Evolutionary conservation across 2,888 invertebrate genomes (phyloP).

Genomic region (Halocaridina rubra): DNA sequence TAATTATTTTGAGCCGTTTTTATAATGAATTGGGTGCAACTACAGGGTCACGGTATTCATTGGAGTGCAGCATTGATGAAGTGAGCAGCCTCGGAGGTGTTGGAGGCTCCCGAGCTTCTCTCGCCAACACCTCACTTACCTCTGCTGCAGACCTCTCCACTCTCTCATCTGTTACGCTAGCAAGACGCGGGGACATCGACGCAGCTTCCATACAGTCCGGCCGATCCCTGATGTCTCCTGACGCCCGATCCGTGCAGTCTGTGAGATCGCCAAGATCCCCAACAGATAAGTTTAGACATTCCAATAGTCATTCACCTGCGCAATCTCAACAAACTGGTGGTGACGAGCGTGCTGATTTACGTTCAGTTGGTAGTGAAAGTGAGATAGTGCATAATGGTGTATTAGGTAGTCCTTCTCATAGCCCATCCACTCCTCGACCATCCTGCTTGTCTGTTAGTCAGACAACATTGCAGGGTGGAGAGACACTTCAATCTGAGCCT

Average conservation of each 20-base stretch:
- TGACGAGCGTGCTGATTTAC: constrained; percentile 21
- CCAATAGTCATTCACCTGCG: constrained; percentile 43
- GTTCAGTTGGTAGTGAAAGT: constrained; percentile 34
- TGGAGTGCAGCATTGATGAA: constrained; percentile 63
- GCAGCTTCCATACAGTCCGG: constrained; percentile 58
- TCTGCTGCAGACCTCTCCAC: constrained; percentile 86
- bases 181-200: constrained; percentile 50
- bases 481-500: constrained; percentile 54
- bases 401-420: constrained; percentile 30
- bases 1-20: no score
- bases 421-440: constrained; percentile 56
- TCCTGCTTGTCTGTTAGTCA: constrained; percentile 62
- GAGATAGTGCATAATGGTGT: constrained; percentile 46
- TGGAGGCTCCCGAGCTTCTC: constrained; percentile 80
- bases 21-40: constrained; percentile 4
- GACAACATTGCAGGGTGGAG: constrained; percentile 57
- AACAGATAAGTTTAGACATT: constrained; percentile 43
- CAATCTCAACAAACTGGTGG: constrained; percentile 47
- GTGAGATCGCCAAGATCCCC: constrained; percentile 54
- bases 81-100: constrained; percentile 62
- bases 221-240: constrained; percentile 57
- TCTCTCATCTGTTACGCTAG: constrained; percentile 70
- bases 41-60: constrained; percentile 59
- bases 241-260: constrained; percentile 53
- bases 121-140: constrained; percentile 86